Evolutionary conservation across 2,888 invertebrate genomes (phyloP).

Genomic region (Biston betularia): DNA sequence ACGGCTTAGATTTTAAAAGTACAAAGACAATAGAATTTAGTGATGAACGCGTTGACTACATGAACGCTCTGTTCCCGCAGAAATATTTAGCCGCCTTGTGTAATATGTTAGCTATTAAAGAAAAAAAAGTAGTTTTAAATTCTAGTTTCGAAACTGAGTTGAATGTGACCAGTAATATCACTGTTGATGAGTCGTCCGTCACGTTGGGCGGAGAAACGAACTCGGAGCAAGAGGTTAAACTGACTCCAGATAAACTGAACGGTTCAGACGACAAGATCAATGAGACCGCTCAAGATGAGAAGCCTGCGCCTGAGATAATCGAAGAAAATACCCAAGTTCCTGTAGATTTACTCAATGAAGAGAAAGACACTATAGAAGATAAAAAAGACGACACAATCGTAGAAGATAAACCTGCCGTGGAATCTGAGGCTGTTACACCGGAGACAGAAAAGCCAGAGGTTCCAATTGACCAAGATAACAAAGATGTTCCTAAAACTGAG

Average conservation of each 20-base stretch:
- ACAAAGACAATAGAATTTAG: conserved; percentile 82
- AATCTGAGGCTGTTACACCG: conserved; percentile 53
- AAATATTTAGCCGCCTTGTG: conserved; percentile 92
- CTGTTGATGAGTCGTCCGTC: conserved; percentile 71
- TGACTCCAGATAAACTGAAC: conserved; percentile 68
- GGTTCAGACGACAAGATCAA: conserved; percentile 69
- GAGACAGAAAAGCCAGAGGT: conserved; percentile 63
- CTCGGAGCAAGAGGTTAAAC: conserved; percentile 70
- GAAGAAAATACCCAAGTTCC: conserved; percentile 57
- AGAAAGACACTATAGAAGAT: conserved; percentile 58
- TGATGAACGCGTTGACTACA: conserved; percentile 84
- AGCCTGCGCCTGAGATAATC: conserved; percentile 57
- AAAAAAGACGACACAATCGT: conserved; percentile 60
- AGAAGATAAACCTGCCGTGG: conserved; percentile 62
- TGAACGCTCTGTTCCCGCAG: conserved; percentile 87
- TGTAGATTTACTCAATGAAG: conserved; percentile 66
- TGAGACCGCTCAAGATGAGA: conserved; percentile 68
- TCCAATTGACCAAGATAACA: conserved; percentile 58
- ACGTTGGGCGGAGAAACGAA: conserved; percentile 67
- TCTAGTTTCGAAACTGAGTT: conserved; percentile 85
- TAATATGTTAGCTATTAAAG: conserved; percentile 89
- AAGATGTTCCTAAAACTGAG: conserved; percentile 58
- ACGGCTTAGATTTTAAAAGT: conserved; percentile 88
- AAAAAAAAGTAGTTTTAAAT: conserved; percentile 89
- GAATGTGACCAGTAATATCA: conserved; percentile 79